Conservation (phyloP, 2,797 vertebrate species). For the Helicolenus hilgendorfi region DNA sequence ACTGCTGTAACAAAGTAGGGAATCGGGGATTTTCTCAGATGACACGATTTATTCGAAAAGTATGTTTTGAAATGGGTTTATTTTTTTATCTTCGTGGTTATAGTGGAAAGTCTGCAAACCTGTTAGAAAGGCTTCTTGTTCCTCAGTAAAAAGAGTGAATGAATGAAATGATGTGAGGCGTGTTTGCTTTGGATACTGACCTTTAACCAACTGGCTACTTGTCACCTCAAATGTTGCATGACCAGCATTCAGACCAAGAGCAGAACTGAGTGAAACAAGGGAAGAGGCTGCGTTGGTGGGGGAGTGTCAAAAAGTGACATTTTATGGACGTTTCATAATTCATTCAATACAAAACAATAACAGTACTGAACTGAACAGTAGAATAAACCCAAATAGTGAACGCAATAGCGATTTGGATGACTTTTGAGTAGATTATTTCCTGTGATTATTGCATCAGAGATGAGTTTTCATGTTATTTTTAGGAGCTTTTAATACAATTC, state of each 20-base stretch:
- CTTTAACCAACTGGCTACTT: neutral
- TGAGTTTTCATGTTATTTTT: no score
- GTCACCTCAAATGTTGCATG: slow-evolving; percentile 11
- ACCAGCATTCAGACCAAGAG: neutral
- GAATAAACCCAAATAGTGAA: no score
- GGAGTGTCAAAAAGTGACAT: neutral
- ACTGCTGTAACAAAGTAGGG: neutral
- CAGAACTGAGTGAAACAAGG: neutral
- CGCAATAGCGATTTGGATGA: no score
- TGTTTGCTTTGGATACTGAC: slow-evolving; percentile 2
- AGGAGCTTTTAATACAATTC: no score
- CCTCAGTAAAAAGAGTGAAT: neutral
- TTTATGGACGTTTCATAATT: no score
- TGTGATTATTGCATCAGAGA: no score
- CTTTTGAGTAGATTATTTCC: no score
- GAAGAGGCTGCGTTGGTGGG: neutral
- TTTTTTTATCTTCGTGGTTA: neutral
- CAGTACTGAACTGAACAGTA: no score
- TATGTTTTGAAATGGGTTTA: neutral
- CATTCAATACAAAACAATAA: no score
- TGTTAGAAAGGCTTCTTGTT: neutral
- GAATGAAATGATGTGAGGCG: neutral
- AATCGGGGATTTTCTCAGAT: slow-evolving; percentile 1
- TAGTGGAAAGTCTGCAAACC: neutral
- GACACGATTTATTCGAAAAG: neutral